phyloP scores from a whole-genome alignment of 2,888 invertebrate genomes.

The Catocala sponsa region DNA sequence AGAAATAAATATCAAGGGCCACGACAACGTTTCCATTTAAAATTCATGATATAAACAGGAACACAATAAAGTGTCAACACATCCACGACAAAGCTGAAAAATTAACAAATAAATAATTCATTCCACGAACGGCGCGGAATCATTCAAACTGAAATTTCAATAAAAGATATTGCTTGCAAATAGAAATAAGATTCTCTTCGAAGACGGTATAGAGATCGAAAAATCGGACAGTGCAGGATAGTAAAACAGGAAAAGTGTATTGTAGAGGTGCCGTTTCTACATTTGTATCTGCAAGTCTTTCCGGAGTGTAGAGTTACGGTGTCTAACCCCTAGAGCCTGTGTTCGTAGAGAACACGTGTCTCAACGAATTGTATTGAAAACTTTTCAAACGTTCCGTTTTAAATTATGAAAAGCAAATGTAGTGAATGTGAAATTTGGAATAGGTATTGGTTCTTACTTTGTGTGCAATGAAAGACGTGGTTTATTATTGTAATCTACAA shows the following conservation, averaged over 20 bases:
- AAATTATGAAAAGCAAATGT: slow-evolving; percentile 38
- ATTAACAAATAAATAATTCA: slow-evolving; percentile 26
- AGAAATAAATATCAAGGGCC: background rate
- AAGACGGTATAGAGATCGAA: slow-evolving; percentile 35
- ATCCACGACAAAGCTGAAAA: slow-evolving; percentile 20
- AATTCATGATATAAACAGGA: background rate
- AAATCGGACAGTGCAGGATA: slow-evolving; percentile 48
- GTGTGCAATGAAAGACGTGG: background rate
- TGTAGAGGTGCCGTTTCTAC: slow-evolving; percentile 44
- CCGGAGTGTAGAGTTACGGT: slow-evolving; percentile 46
- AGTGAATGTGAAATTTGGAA: slow-evolving; percentile 11
- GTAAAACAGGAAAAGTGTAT: slow-evolving; percentile 54
- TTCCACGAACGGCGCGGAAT: slow-evolving; percentile 16
- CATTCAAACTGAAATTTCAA: slow-evolving; percentile 39
- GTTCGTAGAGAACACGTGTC: slow-evolving; percentile 34
- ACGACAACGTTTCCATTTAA: background rate
- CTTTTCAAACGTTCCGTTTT: slow-evolving; percentile 39
- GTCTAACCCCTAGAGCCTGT: slow-evolving; percentile 45
- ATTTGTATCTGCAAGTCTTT: slow-evolving; percentile 51
- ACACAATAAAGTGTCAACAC: slow-evolving; percentile 9
- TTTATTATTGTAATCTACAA: background rate
- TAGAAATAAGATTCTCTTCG: slow-evolving; percentile 48
- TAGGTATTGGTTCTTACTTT: slow-evolving; percentile 5
- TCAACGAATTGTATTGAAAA: slow-evolving; percentile 41
- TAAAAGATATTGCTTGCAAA: slow-evolving; percentile 48